Base-by-base conservation (phyloP, 1,140 invertebrate genomes). In the Drosophila fuyamai region DNA sequence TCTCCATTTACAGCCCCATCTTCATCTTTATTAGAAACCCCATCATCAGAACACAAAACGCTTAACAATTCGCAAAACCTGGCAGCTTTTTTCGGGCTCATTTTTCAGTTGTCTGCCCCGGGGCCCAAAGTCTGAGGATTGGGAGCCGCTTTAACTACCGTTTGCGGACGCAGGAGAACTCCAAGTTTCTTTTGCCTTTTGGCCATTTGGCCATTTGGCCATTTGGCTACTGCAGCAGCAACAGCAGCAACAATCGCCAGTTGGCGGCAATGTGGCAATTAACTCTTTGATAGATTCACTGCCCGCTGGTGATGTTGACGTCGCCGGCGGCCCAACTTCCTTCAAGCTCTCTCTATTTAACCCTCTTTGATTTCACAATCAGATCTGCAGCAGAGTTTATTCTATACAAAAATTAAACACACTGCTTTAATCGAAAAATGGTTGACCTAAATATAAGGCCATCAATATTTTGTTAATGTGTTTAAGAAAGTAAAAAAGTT, bases 251-350 rank as follows among this genome's bases (percentile, higher is more conserved):
- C 59, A 51, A 62, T 62, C 50, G 59, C 35, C 51, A 55, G 41
- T 65, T 76, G 71, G 40, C 62, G 72, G 73, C 63, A 78, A 88
- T 67, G 72, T 89, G 84, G 84, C 84, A 89, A 88, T 88, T 88
- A 88, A 88, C 76, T 89, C 76, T 88, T 89, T 88, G 84, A 88
- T 88, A 80, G 84, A 88, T 88, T 88, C 83, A 88, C 76, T 78
- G 70, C 57, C 47, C 60, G 68, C 57, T 32, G 61, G 43, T 61
- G 53, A 56, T 48, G 77, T 51, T 46, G 78, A 56, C 7, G 70
- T 75, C 61, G 54, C 61, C 18, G 13, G 44, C 46, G 65, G 63
- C 47, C 36, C 56, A 57, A 43, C 35, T 48, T 46, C 40, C 43
- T 46, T 29, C 6, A 46, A 76, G 46, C 48, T 68, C 27, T 56